Base-by-base conservation (phyloP, 64 coral and sea anemone species). In the Pocillopora damicornis region DNA sequence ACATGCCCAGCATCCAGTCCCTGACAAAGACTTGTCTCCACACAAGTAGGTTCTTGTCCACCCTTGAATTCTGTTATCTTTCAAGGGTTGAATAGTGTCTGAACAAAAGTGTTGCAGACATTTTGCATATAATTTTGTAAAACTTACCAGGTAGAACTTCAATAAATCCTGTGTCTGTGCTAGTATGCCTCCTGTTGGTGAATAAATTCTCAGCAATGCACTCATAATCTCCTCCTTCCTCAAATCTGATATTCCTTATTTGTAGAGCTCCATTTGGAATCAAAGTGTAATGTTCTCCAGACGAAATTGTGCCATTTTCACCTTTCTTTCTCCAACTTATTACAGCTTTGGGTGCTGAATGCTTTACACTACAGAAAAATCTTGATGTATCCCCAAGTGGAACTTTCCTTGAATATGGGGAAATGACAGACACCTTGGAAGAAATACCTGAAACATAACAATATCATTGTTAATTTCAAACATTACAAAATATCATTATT, bases 251-350 rank as follows among this genome's bases (percentile, higher is more conserved):
- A 87, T 96, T 96, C 34, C 56, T 79, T 82, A 96, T 96, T 37
- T 98, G 91, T 34, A 94, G 84, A 18, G 90, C 86, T 63, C 95
- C 86, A 66, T 86, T 61, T 12, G 88, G 72, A 69, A 30, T 74
- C 59, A 93, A 86, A 65, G 95, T 94, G 63, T 86, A 88, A n/a
- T 58, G 75, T 18, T 76, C 38, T 84, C 90, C 25, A 60, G 58
- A 22, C 61, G 60, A 73, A 61, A 78, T 76, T 18, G 75, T 79
- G 11, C 35, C 90, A 87, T 92, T 75, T 75, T 86, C 69, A 59
- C 90, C 87, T 80, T 94, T 65, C 61, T 94, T 94, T 64, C 87
- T 98, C 95, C 95, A 98, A 38, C 20, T 74, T 18, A 98, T 80
- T 51, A 56, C 35, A 60, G 95, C 74, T 64, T 90, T 68, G 11